Percentiles rank a stretch among this genome's conserved stretches.
Conservation (phyloP, 2,113 vertebrate genomes). For the Coptodon rendalli region DNA sequence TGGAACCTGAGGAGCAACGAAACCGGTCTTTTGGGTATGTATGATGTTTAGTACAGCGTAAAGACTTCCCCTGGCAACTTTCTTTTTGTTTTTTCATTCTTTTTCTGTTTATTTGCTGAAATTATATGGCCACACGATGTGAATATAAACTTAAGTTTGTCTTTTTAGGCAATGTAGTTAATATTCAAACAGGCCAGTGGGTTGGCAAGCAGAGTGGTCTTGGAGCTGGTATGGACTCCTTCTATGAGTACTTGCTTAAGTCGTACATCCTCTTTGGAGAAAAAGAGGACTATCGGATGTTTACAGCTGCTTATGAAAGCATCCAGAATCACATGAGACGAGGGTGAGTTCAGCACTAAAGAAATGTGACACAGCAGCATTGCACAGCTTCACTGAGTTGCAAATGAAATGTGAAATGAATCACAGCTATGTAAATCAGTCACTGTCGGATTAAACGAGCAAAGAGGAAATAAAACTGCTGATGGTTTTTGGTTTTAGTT, state of each 20-base stretch:
- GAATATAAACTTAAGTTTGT: neutral
- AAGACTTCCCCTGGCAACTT: neutral
- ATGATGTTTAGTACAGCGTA: neutral
- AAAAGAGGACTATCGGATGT: constrained; percentile 92
- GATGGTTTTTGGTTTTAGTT: neutral
- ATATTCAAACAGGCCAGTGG: constrained; percentile 98
- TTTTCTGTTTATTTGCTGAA: neutral
- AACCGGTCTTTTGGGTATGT: constrained; percentile 86
- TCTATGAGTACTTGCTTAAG: constrained; percentile 97
- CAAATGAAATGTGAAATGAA: neutral
- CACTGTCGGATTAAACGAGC: neutral
- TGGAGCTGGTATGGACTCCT: constrained; percentile 93
- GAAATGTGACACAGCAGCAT: neutral
- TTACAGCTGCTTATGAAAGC: constrained; percentile 85
- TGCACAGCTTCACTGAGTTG: neutral
- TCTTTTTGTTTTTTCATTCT: neutral
- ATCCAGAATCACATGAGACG: constrained; percentile 92
- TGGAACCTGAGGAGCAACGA: constrained; percentile 92
- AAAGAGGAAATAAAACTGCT: neutral
- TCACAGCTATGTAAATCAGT: neutral
- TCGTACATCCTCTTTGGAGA: constrained; percentile 98
- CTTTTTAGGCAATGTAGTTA: constrained; percentile 88
- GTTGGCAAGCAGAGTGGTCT: constrained; percentile 95
- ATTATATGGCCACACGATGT: neutral
- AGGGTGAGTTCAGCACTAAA: constrained; percentile 76